Conservation (phyloP, 2,113 vertebrate species). For the Mormyrus iriodes region DNA sequence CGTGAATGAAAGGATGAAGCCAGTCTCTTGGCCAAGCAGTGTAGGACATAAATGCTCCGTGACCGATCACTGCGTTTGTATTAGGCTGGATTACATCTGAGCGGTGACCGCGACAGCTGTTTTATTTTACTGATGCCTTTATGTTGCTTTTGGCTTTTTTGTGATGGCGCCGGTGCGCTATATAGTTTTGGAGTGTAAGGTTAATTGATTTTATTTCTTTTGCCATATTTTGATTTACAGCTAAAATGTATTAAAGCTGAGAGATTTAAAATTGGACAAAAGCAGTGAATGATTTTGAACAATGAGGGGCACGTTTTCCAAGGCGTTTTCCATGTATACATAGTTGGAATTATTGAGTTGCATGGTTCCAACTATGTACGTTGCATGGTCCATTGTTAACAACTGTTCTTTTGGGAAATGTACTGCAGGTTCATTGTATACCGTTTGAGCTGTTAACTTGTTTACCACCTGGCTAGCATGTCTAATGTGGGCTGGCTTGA, state of each 20-base stretch:
- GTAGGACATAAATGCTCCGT: too few species aligned
- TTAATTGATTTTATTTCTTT: not conserved
- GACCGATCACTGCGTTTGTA: too few species aligned
- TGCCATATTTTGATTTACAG: not conserved
- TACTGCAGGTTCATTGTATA: not conserved
- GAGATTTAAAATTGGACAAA: not conserved
- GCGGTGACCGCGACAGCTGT: not conserved
- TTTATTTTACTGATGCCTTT: not conserved
- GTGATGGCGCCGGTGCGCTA: not conserved
- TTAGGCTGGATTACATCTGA: not conserved
- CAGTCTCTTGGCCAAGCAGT: not conserved
- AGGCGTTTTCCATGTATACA: not conserved
- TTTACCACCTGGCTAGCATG: not conserved
- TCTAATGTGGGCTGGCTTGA: not conserved
- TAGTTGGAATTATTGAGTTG: not conserved
- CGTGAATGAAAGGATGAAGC: not conserved
- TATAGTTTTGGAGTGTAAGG: not conserved
- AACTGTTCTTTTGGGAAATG: not conserved
- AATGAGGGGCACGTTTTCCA: not conserved
- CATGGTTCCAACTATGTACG: not conserved
- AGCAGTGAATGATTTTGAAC: not conserved
- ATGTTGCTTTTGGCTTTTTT: not conserved
- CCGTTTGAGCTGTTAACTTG: not conserved
- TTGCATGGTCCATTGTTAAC: not conserved
- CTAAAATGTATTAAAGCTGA: not conserved